phyloP scores from a whole-genome alignment of 2,113 vertebrate species.

The Nibea coibor region DNA sequence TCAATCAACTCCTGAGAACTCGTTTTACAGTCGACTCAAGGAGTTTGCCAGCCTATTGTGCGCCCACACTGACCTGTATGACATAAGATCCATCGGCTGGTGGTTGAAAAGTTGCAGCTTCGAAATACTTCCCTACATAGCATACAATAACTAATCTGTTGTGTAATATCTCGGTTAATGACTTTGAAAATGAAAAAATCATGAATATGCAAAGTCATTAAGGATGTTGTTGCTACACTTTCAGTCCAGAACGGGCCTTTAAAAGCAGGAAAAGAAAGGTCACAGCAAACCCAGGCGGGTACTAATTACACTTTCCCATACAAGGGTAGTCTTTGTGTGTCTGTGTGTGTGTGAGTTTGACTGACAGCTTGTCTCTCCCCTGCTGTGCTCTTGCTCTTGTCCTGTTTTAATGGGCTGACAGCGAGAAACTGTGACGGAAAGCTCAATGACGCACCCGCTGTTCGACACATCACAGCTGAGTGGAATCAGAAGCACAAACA shows the following conservation, averaged over 20 bases:
- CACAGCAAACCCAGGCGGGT: slow-evolving; percentile 47
- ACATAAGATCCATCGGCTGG: neutral
- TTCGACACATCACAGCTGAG: slow-evolving; percentile 49
- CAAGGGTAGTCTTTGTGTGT: slow-evolving; percentile 31
- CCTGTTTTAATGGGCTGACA: slow-evolving; percentile 62
- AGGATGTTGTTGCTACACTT: slow-evolving; percentile 9
- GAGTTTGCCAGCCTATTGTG: neutral
- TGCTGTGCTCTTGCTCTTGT: slow-evolving; percentile 60
- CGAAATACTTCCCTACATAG: neutral
- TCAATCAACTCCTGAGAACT: slow-evolving; percentile 11
- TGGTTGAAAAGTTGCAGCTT: no score
- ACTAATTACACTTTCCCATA: slow-evolving; percentile 61
- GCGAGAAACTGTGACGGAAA: slow-evolving; percentile 48
- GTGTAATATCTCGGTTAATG: neutral
- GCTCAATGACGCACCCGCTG: slow-evolving; percentile 36
- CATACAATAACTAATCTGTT: neutral
- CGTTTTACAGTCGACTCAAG: neutral
- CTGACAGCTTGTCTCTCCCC: slow-evolving; percentile 61
- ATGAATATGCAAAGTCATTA: neutral
- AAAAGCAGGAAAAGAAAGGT: slow-evolving; percentile 59
- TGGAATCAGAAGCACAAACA: slow-evolving; percentile 31
- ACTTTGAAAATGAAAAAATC: slow-evolving; percentile 21
- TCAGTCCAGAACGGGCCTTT: slow-evolving; percentile 20
- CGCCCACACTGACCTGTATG: neutral
- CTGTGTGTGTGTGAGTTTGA: slow-evolving; percentile 33